phyloP scores from a whole-genome alignment of 53 echinoderm and acorn worm species.

The Luidia sarsii region DNA sequence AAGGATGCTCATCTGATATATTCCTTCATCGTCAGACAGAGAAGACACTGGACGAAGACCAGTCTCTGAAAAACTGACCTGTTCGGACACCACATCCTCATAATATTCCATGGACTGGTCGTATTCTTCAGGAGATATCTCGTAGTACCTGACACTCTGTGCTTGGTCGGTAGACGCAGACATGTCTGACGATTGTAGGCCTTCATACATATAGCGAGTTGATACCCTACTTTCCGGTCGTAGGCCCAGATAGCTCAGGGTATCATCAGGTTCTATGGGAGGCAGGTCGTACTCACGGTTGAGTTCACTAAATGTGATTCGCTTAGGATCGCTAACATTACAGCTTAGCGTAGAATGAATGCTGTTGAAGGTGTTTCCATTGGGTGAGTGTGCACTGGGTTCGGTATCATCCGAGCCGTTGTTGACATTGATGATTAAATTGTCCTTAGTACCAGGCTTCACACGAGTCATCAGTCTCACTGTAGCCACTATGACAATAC shows the following conservation, averaged over 20 bases:
- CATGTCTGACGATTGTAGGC: slow-evolving; percentile 21
- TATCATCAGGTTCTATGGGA: slow-evolving; percentile 40
- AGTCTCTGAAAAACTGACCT: not conserved
- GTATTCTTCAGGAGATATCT: slow-evolving; percentile 37
- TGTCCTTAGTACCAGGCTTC: slow-evolving; percentile 28
- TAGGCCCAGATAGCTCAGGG: slow-evolving; percentile 47
- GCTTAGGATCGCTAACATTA: slow-evolving; percentile 30
- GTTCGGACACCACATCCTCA: slow-evolving; percentile 32
- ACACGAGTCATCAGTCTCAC: slow-evolving; percentile 24
- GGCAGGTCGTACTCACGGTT: slow-evolving; percentile 51
- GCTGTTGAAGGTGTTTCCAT: slow-evolving; percentile 35
- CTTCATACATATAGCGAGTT: slow-evolving; percentile 38
- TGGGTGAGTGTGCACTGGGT: slow-evolving; percentile 24
- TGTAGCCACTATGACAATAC: slow-evolving; percentile 33
- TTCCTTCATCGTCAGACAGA: slow-evolving; percentile 26
- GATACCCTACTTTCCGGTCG: slow-evolving; percentile 57
- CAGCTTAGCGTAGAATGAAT: slow-evolving; percentile 26
- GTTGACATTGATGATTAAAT: slow-evolving; percentile 23
- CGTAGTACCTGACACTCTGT: slow-evolving; percentile 40
- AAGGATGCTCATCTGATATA: not conserved
- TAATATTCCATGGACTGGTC: slow-evolving; percentile 49
- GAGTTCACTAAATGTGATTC: slow-evolving; percentile 46
- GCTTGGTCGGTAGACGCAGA: slow-evolving; percentile 7
- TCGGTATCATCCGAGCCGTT: slow-evolving; percentile 8
- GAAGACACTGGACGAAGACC: slow-evolving; percentile 10